These are phyloP conservation scores for Drosophila micromelanica DNA, from an alignment of 1,140 invertebrate genomes.

Conservation along the genomic window DNA sequence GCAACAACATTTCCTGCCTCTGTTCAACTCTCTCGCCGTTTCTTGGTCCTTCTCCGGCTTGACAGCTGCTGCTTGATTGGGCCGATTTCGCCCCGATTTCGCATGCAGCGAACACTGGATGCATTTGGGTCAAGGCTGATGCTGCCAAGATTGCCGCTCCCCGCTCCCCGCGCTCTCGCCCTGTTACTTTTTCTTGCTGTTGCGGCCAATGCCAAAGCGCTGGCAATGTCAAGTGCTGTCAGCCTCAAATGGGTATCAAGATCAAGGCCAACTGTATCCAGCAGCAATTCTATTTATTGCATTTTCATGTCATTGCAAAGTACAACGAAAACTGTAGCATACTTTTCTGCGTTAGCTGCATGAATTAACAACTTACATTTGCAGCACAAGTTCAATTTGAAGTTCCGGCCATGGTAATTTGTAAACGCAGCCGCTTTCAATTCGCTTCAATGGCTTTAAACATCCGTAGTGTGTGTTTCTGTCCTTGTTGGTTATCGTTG, in stretches of 20 bases:
- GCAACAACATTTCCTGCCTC: constrained; percentile 27
- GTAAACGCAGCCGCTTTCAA: constrained; percentile 38
- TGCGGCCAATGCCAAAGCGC: constrained; percentile 1
- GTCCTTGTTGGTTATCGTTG: neutral
- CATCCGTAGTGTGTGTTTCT: constrained; percentile 23
- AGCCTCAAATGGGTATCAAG: constrained; percentile 72
- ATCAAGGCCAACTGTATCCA: constrained; percentile 54
- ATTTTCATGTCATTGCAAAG: constrained; percentile 33
- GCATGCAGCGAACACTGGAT: neutral
- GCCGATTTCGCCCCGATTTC: neutral
- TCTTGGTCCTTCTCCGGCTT: neutral
- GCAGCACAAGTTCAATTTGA: constrained; percentile 35
- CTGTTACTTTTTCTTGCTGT: neutral
- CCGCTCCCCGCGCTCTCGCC: no score
- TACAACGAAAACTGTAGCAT: constrained; percentile 35
- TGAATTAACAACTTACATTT: constrained; percentile 50
- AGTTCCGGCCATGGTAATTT: constrained; percentile 44
- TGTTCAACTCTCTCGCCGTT: neutral
- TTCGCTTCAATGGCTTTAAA: constrained; percentile 58
- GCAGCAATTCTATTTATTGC: constrained; percentile 45
- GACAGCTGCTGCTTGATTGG: constrained; percentile 16
- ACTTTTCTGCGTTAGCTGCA: constrained; percentile 26
- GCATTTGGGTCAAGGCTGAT: constrained; percentile 71
- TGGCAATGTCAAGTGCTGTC: constrained; percentile 40
- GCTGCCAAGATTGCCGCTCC: constrained; percentile 27